Conservation (phyloP, 2,113 vertebrate genomes). For the Oxyura jamaicensis region DNA sequence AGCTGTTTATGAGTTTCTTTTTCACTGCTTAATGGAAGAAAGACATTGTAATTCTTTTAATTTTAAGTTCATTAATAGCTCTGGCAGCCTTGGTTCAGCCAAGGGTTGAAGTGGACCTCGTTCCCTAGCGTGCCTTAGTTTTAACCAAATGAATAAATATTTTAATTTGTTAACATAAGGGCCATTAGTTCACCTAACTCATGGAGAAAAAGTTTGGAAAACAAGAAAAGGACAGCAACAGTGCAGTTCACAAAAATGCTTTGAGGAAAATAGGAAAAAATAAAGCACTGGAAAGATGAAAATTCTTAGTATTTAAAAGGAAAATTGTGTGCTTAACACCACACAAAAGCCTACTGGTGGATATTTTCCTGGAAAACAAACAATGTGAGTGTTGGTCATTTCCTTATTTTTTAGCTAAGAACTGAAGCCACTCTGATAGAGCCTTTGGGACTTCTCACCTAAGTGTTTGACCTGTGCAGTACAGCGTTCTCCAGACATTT, state of each 20-base stretch:
- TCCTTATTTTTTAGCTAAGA: not conserved
- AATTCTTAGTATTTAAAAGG: not conserved
- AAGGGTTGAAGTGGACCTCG: not conserved
- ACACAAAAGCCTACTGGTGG: not conserved
- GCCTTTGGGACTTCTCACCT: not conserved
- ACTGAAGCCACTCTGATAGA: not conserved
- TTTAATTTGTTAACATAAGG: slow-evolving; percentile 5
- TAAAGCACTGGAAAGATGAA: not conserved
- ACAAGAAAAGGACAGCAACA: not conserved
- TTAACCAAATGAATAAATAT: not conserved
- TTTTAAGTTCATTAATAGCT: not conserved
- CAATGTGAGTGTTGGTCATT: not conserved
- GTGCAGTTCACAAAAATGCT: not conserved
- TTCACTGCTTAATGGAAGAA: not conserved
- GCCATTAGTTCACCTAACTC: not conserved
- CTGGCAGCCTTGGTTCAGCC: slow-evolving; percentile 16
- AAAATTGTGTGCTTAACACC: not conserved
- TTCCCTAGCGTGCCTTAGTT: not conserved
- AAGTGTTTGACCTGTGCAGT: not conserved
- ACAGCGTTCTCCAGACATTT: not conserved
- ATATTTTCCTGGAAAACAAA: not conserved
- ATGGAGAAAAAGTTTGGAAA: not conserved
- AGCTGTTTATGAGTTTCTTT: not conserved
- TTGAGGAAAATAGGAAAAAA: not conserved
- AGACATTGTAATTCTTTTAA: not conserved